Conservation (phyloP, 1,140 invertebrate genomes). For the Pogonomyrmex californicus region DNA sequence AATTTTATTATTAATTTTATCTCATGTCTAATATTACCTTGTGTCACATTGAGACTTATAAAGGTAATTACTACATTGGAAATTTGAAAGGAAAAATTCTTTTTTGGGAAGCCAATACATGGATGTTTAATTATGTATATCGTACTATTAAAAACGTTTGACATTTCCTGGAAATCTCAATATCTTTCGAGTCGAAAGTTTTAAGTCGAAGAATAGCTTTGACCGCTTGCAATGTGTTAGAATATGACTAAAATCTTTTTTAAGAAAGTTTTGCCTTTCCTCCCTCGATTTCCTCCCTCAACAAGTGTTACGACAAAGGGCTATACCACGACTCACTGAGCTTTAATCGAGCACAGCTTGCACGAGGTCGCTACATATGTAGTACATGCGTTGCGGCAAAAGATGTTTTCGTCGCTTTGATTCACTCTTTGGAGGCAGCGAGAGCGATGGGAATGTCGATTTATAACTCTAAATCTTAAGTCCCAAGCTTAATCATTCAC, state of each 20-base stretch:
- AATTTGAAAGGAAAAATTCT: background rate
- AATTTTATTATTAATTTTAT: slow-evolving; percentile 39
- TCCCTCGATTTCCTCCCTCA: slow-evolving; percentile 22
- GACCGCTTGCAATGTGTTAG: background rate
- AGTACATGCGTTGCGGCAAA: slow-evolving; percentile 42
- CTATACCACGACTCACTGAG: slow-evolving; percentile 48
- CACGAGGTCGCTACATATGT: slow-evolving; percentile 46
- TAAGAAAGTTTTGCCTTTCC: background rate
- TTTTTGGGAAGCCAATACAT: background rate
- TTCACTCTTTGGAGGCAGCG: slow-evolving; percentile 45
- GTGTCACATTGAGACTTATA: background rate
- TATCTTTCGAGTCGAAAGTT: background rate
- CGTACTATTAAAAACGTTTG: background rate
- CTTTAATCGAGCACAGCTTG: slow-evolving; percentile 62
- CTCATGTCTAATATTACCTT: background rate
- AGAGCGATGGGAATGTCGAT: slow-evolving; percentile 20
- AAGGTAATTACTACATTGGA: background rate
- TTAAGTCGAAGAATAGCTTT: background rate
- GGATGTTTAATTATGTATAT: background rate
- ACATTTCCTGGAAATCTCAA: background rate
- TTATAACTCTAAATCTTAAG: slow-evolving; percentile 54
- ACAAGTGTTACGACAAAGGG: slow-evolving; percentile 62
- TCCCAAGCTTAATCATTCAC: slow-evolving; percentile 64
- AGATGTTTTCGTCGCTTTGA: slow-evolving; percentile 32
- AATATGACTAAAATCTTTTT: background rate